These are phyloP conservation scores for Eumeta japonica DNA, from an alignment of 1,140 invertebrate species.

Conservation along the genomic window DNA sequence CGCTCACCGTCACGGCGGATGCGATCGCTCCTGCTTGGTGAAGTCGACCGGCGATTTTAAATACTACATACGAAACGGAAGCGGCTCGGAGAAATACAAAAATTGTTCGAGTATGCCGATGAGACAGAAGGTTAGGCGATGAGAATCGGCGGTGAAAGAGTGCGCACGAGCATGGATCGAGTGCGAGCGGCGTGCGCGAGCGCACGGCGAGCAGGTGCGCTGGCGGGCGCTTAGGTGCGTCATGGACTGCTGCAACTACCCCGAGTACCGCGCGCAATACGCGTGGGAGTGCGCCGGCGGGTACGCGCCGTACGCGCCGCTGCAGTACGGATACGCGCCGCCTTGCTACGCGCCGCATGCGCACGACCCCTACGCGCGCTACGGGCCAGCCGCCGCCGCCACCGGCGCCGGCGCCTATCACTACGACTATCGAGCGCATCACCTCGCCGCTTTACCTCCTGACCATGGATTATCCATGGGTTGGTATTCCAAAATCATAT, in stretches of 20 bases:
- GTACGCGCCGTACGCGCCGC: constrained; percentile 32
- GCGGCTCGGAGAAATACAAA: no score
- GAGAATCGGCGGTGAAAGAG: no score
- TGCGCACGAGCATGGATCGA: background rate
- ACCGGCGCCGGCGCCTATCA: background rate
- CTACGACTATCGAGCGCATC: no score
- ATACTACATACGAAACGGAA: no score
- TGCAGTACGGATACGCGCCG: constrained; percentile 39
- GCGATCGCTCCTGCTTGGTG: no score
- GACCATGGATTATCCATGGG: constrained; percentile 47
- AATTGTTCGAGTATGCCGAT: no score
- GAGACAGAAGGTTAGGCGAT: no score
- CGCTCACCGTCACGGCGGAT: no score
- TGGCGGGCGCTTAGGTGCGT: constrained; percentile 32
- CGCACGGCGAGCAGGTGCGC: constrained; percentile 26
- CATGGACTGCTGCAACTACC: constrained; percentile 53
- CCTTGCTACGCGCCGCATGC: constrained; percentile 33
- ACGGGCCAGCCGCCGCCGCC: background rate
- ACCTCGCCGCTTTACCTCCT: constrained; percentile 3
- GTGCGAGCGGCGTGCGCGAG: constrained; percentile 20
- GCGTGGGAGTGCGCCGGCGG: constrained; percentile 24
- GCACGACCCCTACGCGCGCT: constrained; percentile 43
- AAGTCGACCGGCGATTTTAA: no score
- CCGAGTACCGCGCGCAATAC: constrained; percentile 30
- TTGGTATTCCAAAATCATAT: no score